These are phyloP conservation scores for Australoheros scitulus DNA, from an alignment of 2,113 vertebrate species.

Conservation along the genomic window DNA sequence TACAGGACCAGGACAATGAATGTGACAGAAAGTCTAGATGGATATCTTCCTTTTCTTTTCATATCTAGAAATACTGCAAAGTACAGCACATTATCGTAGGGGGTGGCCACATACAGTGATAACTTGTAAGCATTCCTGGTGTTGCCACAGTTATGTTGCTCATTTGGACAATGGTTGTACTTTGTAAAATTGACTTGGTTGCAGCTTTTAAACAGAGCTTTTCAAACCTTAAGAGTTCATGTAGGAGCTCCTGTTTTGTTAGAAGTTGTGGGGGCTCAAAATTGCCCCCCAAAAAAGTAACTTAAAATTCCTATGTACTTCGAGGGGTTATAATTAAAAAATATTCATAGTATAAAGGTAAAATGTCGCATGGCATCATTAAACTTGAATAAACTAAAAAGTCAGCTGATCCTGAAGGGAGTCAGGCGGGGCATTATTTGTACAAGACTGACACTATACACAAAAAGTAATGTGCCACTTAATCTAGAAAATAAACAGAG, in stretches of 20 bases:
- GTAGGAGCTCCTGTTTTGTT: too few species aligned
- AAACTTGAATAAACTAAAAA: not conserved
- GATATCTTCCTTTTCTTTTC: not conserved
- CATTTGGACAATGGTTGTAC: not conserved
- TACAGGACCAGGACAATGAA: not conserved
- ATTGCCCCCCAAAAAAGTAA: not conserved
- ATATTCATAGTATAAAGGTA: not conserved
- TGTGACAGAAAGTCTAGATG: not conserved
- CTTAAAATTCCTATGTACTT: not conserved
- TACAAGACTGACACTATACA: not conserved
- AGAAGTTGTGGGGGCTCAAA: not conserved
- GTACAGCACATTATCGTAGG: not conserved
- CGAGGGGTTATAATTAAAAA: not conserved
- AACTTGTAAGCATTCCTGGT: not conserved
- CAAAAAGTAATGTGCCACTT: not conserved
- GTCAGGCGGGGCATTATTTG: not conserved
- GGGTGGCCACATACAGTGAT: not conserved
- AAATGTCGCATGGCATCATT: not conserved
- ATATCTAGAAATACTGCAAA: not conserved
- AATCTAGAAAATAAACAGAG: not conserved
- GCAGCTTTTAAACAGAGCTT: too few species aligned
- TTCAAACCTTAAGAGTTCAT: not conserved
- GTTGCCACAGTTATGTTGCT: not conserved
- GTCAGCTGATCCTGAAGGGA: not conserved
- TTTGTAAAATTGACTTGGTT: not conserved